A percentile compares a stretch with the other conserved stretches of the same genome.
Evolutionary conservation across 2,797 vertebrate species (phyloP).

Genomic region (Mareca penelope): DNA sequence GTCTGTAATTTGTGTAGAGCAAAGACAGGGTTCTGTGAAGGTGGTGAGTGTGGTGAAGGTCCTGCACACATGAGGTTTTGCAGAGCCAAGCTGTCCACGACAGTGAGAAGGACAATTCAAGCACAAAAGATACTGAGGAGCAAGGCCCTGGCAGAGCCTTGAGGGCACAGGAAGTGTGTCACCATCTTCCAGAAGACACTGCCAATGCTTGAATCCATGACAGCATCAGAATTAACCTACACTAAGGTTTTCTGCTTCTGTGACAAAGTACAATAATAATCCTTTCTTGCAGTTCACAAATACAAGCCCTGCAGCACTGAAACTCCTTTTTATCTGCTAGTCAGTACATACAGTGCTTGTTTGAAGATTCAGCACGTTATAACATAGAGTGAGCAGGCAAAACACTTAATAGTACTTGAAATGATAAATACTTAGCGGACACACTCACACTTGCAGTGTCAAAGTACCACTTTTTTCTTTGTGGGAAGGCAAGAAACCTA

Average conservation of each 20-base stretch:
- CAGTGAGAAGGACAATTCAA: not conserved
- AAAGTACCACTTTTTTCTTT: not conserved
- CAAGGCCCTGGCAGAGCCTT: not conserved
- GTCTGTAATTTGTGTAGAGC: not conserved
- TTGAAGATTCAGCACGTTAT: not conserved
- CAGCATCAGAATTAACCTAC: not conserved
- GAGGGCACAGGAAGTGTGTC: not conserved
- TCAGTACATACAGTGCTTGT: not conserved
- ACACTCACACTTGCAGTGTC: not conserved
- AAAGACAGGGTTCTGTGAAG: not conserved
- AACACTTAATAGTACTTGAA: not conserved
- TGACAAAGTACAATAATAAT: not conserved
- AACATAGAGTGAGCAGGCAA: fast-evolving
- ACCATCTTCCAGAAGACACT: not conserved
- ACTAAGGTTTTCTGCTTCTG: not conserved
- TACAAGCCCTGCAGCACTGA: not conserved
- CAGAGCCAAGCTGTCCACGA: not conserved
- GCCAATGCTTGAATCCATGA: not conserved
- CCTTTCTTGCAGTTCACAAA: not conserved
- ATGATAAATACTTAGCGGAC: not conserved
- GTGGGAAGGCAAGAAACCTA: not conserved
- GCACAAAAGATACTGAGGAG: not conserved
- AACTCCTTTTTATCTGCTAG: not conserved
- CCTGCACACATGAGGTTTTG: not conserved
- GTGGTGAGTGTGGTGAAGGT: not conserved